phyloP scores from a whole-genome alignment of 92 coral and sea anemone genomes.

The Chrysogorgia sp. region DNA sequence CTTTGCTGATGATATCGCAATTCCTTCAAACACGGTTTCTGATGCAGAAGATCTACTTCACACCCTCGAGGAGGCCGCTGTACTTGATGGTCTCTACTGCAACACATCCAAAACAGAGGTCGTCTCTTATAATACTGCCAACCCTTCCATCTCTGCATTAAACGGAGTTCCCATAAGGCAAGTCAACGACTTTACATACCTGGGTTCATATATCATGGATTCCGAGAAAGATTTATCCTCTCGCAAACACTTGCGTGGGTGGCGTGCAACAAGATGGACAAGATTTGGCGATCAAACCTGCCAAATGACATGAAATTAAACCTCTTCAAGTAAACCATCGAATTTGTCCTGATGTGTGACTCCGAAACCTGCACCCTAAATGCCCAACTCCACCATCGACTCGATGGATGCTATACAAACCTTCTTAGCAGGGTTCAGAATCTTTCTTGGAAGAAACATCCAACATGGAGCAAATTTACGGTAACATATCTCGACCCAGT shows the following conservation, averaged over 20 bases:
- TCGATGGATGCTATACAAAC: too few relatives aligned
- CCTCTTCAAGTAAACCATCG: too few relatives aligned
- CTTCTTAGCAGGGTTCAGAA: too few relatives aligned
- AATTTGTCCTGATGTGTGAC: too few relatives aligned
- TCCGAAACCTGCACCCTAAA: too few relatives aligned
- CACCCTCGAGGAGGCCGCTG: not conserved
- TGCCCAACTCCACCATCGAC: too few relatives aligned
- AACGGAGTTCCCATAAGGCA: not conserved
- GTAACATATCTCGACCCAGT: too few relatives aligned
- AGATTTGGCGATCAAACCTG: too few relatives aligned
- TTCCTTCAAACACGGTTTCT: not conserved
- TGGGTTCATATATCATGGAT: constrained; percentile 19
- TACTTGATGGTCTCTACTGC: not conserved
- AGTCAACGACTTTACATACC: constrained; percentile 7
- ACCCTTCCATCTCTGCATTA: not conserved
- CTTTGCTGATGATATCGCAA: constrained; percentile 15
- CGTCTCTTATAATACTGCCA: not conserved
- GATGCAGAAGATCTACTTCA: constrained; percentile 1
- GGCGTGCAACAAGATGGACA: too few relatives aligned
- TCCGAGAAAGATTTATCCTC: constrained; percentile 5
- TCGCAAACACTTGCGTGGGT: not conserved
- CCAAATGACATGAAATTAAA: too few relatives aligned
- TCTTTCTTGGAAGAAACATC: too few relatives aligned
- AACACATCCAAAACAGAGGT: constrained; percentile 12
- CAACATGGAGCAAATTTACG: too few relatives aligned